Percentiles rank a stretch among this genome's conserved stretches.
Conservation (phyloP, 2,113 vertebrate species). For the Stomatorhinus ivindoensis region DNA sequence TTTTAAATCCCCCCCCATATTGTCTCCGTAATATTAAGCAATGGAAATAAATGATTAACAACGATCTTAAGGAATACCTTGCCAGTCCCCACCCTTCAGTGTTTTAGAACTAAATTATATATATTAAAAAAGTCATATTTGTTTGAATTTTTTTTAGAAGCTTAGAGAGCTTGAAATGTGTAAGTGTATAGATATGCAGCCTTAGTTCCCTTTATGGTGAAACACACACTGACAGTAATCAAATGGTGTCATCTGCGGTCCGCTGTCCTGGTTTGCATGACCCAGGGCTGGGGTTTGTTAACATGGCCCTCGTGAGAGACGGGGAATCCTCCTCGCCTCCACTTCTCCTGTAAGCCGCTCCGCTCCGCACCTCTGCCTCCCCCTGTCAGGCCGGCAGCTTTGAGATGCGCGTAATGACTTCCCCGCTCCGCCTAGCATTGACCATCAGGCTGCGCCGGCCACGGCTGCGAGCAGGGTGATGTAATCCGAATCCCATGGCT, state of each 20-base stretch:
- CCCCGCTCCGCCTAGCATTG: background rate
- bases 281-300: background rate
- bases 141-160: background rate
- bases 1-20: constrained; percentile 20
- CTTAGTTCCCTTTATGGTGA: background rate
- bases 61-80: background rate
- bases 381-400: background rate
- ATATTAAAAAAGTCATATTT: background rate
- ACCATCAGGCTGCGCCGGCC: background rate
- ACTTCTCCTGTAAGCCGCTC: too few relatives aligned
- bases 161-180: background rate
- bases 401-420: background rate
- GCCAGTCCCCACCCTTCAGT: background rate
- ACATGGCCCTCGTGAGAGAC: background rate
- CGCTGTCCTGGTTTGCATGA: background rate
- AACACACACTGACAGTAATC: background rate
- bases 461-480: background rate
- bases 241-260: background rate
- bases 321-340: background rate
- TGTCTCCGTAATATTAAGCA: constrained; percentile 3
- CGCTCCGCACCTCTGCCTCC: background rate
- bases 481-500: constrained; percentile 2
- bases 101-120: background rate
- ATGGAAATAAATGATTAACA: background rate
- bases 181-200: background rate